Percentiles rank a stretch among this genome's conserved stretches.
Evolutionary conservation across 2,113 vertebrate species (phyloP).

Genomic region (Halcyon malimbica): DNA sequence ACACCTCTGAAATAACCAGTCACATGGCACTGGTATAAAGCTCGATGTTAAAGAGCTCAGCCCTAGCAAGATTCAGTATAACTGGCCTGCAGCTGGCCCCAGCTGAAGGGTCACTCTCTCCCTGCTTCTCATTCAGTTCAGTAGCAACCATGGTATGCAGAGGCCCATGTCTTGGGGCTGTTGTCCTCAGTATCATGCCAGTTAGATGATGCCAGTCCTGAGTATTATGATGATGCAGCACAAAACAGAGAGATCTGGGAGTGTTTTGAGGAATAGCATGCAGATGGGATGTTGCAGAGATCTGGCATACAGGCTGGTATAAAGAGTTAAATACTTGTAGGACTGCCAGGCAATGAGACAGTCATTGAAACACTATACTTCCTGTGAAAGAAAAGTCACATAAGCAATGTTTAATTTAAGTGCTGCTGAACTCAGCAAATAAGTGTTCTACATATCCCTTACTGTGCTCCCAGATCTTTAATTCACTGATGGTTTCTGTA

Average conservation of each 20-base stretch:
- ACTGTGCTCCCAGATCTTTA: not conserved
- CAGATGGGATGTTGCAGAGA: not conserved
- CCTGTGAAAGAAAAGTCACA: not conserved
- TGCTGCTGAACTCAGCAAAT: slow-evolving; percentile 47
- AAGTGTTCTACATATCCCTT: not conserved
- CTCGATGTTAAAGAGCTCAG: not conserved
- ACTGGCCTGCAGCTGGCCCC: not conserved
- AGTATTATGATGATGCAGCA: not conserved
- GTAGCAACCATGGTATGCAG: not conserved
- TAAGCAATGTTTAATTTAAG: slow-evolving; percentile 27
- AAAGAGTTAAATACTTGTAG: not conserved
- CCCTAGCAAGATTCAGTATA: not conserved
- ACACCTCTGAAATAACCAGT: not conserved
- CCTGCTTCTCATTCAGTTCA: not conserved
- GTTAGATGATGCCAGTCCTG: not conserved
- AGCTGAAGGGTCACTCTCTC: not conserved
- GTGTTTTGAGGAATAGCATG: not conserved
- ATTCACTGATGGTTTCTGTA: not conserved
- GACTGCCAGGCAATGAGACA: not conserved
- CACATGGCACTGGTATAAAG: not conserved
- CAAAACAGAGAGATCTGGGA: not conserved
- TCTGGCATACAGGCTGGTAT: not conserved
- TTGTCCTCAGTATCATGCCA: not conserved
- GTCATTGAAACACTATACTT: not conserved
- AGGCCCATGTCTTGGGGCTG: not conserved